These are phyloP conservation scores for Lysandra coridon DNA, from an alignment of 2,888 invertebrate genomes.

Conservation along the genomic window DNA sequence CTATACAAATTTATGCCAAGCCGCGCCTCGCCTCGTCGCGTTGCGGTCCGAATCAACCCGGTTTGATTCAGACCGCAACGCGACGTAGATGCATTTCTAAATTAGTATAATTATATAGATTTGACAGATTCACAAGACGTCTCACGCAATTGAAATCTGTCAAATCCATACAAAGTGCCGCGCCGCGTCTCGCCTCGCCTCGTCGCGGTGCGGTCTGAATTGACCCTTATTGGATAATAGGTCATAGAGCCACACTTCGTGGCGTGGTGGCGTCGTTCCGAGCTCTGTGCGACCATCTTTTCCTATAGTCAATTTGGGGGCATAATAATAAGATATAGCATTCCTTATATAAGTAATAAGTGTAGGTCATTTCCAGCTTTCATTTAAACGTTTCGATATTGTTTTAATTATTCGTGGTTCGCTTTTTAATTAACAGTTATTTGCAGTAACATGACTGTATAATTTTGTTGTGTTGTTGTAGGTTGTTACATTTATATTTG, in stretches of 20 bases:
- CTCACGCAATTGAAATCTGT: too few relatives aligned
- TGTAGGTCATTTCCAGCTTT: background rate
- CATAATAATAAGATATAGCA: background rate
- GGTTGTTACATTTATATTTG: background rate
- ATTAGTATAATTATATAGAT: too few relatives aligned
- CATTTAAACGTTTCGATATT: background rate
- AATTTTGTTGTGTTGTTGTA: background rate
- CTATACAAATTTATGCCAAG: too few relatives aligned
- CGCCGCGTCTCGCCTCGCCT: too few relatives aligned
- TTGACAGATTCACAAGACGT: too few relatives aligned
- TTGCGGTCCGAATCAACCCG: too few relatives aligned
- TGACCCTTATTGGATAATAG: background rate
- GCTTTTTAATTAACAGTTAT: conserved; percentile 9
- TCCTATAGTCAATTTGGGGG: background rate
- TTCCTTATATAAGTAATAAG: too few relatives aligned
- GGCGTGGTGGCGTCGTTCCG: conserved; percentile 9
- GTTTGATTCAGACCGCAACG: too few relatives aligned
- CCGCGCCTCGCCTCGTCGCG: too few relatives aligned
- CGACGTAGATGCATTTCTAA: too few relatives aligned
- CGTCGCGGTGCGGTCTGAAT: too few relatives aligned
- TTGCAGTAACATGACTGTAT: background rate
- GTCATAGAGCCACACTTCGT: background rate
- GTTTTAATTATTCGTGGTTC: background rate
- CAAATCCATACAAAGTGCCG: too few relatives aligned
- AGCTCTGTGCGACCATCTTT: background rate